Base-by-base conservation (phyloP, 2,888 invertebrate species). In the Neoitamus cyanurus region DNA sequence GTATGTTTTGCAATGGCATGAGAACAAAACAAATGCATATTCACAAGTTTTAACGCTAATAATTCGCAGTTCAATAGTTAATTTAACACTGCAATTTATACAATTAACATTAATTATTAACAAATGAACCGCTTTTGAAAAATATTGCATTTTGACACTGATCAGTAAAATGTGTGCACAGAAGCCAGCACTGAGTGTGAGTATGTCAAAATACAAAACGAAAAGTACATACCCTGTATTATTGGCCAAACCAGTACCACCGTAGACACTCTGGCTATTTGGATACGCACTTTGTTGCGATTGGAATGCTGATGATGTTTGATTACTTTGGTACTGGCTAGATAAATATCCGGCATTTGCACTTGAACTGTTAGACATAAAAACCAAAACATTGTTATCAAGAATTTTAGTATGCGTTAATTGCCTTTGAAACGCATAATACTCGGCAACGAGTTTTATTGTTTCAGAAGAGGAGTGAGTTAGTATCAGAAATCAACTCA, bases 211-310 rank as follows among this genome's bases (percentile, higher is more conserved):
- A 58, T 20, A 58, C 20, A 70, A 30, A 30, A 68, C 7, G 30
- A 77, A 77, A 46, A 77, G 3, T 89, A 90, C 91, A 88, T 91
- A 91, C 91, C 91, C 91, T 88, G 91, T 88, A 88, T 89, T 91
- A 88, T 91, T 91, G 85, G 90, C 89, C 85, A 91, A 89, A 86
- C 85, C 86, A 88, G 91, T 88, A 87, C 88, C 90, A 87, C 91
- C 91, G 88, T 91, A 91, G 85, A 91, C 91, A 88, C 90, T 91
- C 88, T 91, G 91, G 89, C 89, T 91, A 88, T 90, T 90, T 89
- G 91, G 91, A 88, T 91, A 91, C 87, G 90, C 90, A 89, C 89
- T 91, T 89, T 91, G 91, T 87, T 91, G 91, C 87, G 91, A 89
- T 88, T 90, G 90, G 88, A 91, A 91, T 87, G 90, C 90, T 87